phyloP scores from a whole-genome alignment of 2,888 invertebrate genomes.

The Nymphalis c-album region DNA sequence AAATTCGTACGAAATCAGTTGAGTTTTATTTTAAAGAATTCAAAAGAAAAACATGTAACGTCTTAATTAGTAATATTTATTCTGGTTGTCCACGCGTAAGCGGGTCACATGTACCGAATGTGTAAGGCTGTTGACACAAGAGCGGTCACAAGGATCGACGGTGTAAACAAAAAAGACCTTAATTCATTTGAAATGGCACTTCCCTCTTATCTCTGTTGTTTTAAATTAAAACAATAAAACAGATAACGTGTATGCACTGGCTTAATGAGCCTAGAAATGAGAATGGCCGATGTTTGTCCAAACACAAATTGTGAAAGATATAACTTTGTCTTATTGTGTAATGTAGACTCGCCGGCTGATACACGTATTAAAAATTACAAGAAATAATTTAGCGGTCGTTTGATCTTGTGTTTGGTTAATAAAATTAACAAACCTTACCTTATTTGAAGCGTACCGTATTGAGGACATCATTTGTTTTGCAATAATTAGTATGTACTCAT shows the following conservation, averaged over 20 bases:
- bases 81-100: conserved; percentile 8
- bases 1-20: not conserved
- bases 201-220: conserved; percentile 52
- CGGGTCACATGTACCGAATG: conserved; percentile 5
- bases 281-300: conserved; percentile 57
- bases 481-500: not conserved
- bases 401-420: conserved; percentile 2
- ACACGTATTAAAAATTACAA: conserved; percentile 33
- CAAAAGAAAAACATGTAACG: not conserved
- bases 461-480: not conserved
- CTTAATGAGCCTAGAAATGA: conserved; percentile 50
- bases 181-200: conserved; percentile 54
- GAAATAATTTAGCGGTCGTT: conserved; percentile 15
- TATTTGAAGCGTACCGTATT: not conserved
- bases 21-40: not conserved
- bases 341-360: conserved; percentile 42
- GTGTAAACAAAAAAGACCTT: conserved; percentile 48
- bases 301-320: conserved; percentile 56
- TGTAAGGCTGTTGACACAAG: conserved; percentile 42
- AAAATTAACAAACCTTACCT: not conserved
- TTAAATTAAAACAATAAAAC: conserved; percentile 59
- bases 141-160: conserved; percentile 45
- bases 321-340: conserved; percentile 49
- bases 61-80: conserved; percentile 5
- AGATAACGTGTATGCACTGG: conserved; percentile 51